phyloP scores from a whole-genome alignment of 2,113 vertebrate genomes.

The Taurulus bubalis region DNA sequence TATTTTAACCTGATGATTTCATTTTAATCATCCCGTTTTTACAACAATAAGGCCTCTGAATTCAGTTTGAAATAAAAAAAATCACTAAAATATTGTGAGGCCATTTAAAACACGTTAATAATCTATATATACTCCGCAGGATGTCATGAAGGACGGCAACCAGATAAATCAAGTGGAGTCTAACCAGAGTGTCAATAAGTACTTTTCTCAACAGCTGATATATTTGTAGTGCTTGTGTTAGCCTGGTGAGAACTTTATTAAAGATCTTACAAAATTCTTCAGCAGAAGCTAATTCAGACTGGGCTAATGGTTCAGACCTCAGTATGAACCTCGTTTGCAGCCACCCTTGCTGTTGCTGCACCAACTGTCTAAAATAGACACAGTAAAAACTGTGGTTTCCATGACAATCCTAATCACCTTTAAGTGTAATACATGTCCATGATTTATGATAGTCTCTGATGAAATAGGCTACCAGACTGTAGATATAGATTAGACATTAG shows the following conservation, averaged over 20 bases:
- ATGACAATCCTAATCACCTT: slow-evolving; percentile 33
- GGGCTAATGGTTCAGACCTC: slow-evolving; percentile 31
- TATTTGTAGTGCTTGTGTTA: slow-evolving; percentile 36
- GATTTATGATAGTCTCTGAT: slow-evolving; percentile 32
- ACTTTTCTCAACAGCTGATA: slow-evolving; percentile 43
- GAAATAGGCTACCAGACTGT: slow-evolving; percentile 20
- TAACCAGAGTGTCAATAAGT: slow-evolving; percentile 34
- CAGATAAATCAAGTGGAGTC: neutral
- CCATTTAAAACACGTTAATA: neutral
- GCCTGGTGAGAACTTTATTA: slow-evolving; percentile 37
- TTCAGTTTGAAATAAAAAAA: neutral
- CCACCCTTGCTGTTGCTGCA: slow-evolving; percentile 1
- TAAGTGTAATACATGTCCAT: slow-evolving; percentile 14
- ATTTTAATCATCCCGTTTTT: slow-evolving; percentile 9
- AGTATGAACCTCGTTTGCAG: slow-evolving; percentile 35
- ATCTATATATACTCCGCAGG: neutral
- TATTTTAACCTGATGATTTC: slow-evolving; percentile 3
- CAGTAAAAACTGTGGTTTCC: slow-evolving; percentile 29
- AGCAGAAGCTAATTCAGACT: slow-evolving; percentile 26
- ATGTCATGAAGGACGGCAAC: slow-evolving; percentile 2
- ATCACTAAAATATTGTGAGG: neutral
- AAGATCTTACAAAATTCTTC: slow-evolving; percentile 37
- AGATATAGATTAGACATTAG: slow-evolving; percentile 22
- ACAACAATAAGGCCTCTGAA: neutral
- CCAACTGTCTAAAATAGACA: slow-evolving; percentile 9